A percentile compares a stretch with the other conserved stretches of the same genome.
phyloP scores from a whole-genome alignment of 2,888 invertebrate genomes.

The Limnephilus lunatus region DNA sequence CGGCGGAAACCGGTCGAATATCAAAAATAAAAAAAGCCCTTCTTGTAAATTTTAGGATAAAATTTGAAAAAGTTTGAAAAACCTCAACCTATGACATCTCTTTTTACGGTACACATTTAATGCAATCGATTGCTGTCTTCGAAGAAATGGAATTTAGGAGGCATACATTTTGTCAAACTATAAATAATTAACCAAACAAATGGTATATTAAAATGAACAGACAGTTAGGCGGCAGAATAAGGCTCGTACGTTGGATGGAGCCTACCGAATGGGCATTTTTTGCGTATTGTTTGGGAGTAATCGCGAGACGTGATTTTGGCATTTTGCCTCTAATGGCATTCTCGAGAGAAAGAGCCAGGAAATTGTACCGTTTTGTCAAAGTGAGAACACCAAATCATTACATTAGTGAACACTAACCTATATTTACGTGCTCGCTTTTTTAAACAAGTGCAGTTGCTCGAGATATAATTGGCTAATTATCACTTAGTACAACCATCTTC shows the following conservation, averaged over 20 bases:
- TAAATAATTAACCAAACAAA: neutral
- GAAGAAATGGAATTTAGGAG: neutral
- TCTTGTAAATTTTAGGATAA: too few species aligned
- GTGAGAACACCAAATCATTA: slow-evolving; percentile 34
- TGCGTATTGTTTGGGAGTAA: slow-evolving; percentile 15
- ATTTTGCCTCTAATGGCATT: slow-evolving; percentile 52
- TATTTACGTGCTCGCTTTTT: neutral
- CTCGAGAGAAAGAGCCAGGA: slow-evolving; percentile 47
- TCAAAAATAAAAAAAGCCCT: too few species aligned
- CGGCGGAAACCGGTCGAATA: too few species aligned
- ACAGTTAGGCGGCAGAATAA: neutral
- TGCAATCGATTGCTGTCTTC: neutral
- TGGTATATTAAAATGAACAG: neutral
- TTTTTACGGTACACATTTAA: too few species aligned
- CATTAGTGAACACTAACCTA: slow-evolving; percentile 25
- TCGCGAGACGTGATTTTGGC: slow-evolving; percentile 28
- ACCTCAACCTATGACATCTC: too few species aligned
- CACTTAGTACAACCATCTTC: neutral
- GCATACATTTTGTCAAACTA: neutral
- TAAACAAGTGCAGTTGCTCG: slow-evolving; percentile 1
- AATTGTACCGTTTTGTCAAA: slow-evolving; percentile 39
- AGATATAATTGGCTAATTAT: neutral
- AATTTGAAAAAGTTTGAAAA: too few species aligned
- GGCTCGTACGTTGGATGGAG: neutral
- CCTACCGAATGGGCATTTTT: slow-evolving; percentile 24